These are phyloP conservation scores for Drosophila fungiperda DNA, from an alignment of 2,888 invertebrate genomes.

Conservation along the genomic window DNA sequence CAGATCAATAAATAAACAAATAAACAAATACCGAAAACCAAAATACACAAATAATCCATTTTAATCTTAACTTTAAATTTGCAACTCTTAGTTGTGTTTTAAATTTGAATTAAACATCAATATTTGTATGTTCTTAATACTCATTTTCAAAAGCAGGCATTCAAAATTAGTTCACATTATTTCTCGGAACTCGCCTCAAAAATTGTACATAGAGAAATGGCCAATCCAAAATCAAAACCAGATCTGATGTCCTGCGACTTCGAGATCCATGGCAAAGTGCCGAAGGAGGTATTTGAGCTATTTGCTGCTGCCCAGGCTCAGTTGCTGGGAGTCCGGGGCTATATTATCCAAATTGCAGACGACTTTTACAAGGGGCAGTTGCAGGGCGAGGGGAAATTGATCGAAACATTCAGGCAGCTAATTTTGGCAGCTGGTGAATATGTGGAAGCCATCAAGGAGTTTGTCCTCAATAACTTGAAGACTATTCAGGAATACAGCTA, in stretches of 20 bases:
- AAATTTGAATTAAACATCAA: no score
- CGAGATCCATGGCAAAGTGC: not conserved
- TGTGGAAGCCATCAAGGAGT: conserved; percentile 6
- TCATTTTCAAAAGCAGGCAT: not conserved
- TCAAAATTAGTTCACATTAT: not conserved
- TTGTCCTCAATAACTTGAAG: conserved; percentile 1
- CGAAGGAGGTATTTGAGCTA: not conserved
- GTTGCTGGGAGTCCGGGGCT: conserved; percentile 1
- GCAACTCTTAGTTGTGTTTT: not conserved
- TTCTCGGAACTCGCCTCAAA: not conserved
- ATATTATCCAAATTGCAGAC: not conserved
- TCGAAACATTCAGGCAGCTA: conserved; percentile 3
- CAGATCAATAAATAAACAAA: not conserved
- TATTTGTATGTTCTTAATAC: not conserved
- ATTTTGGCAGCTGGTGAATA: not conserved
- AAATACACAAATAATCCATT: not conserved
- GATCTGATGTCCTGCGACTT: conserved; percentile 7
- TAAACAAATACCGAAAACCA: not conserved
- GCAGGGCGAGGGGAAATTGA: conserved; percentile 5
- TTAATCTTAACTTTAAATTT: no score
- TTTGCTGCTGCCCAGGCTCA: conserved; percentile 7
- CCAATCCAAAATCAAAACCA: not conserved
- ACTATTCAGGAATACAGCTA: conserved; percentile 1
- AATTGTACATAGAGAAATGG: not conserved
- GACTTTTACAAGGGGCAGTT: conserved; percentile 5